Evolutionary conservation across 2,113 vertebrate genomes (phyloP).

Genomic region (Xerus inauris): DNA sequence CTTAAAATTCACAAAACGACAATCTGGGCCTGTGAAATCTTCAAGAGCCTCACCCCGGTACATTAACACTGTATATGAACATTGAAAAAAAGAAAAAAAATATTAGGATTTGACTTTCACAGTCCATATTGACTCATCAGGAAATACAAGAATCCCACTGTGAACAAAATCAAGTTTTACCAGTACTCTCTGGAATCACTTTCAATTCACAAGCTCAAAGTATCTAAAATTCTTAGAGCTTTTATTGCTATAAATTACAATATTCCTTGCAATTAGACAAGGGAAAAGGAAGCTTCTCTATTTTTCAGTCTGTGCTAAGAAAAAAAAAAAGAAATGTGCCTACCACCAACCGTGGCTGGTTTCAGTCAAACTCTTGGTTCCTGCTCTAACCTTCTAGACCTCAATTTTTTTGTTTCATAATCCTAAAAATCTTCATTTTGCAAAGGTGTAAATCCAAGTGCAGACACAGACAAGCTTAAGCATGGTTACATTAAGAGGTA

Average conservation of each 20-base stretch:
- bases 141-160: neutral
- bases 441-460: neutral
- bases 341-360: neutral
- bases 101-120: neutral
- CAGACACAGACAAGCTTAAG: neutral
- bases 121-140: neutral
- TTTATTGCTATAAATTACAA: neutral
- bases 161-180: neutral
- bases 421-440: slow-evolving; percentile 21
- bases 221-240: neutral
- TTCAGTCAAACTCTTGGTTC: neutral
- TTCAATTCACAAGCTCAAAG: neutral
- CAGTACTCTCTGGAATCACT: neutral
- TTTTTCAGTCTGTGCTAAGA: neutral
- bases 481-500: neutral
- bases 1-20: slow-evolving; percentile 96
- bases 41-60: slow-evolving; percentile 92
- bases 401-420: neutral
- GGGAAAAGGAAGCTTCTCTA: neutral
- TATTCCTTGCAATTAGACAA: neutral
- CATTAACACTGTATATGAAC: slow-evolving; percentile 91
- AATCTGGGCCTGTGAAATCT: slow-evolving; percentile 95
- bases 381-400: neutral
- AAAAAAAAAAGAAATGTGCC: neutral
- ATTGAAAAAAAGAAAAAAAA: slow-evolving; percentile 44